Evolutionary conservation across 2,113 vertebrate genomes (phyloP).

Genomic region (Tragulus kanchil): DNA sequence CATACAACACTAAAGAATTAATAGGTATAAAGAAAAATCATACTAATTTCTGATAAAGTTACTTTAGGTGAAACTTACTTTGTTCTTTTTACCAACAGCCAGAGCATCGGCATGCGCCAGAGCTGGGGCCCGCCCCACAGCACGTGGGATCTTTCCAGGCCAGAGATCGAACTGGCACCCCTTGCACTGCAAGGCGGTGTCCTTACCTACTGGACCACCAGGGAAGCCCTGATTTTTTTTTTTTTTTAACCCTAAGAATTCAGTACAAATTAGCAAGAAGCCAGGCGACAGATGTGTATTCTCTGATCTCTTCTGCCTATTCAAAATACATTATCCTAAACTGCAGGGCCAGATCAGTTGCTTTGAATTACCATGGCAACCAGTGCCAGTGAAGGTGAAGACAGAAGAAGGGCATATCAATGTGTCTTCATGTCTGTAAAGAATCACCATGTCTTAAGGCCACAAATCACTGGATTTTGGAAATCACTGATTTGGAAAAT

Average conservation of each 20-base stretch:
- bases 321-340: background rate
- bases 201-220: too few relatives aligned
- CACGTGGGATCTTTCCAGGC: too few relatives aligned
- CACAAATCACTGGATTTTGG: background rate
- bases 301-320: background rate
- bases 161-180: too few relatives aligned
- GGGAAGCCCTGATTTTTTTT: background rate
- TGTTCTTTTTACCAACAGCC: background rate
- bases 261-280: conserved; percentile 18
- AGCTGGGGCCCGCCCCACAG: too few relatives aligned
- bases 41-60: background rate
- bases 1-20: conserved; percentile 20
- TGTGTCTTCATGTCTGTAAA: rapidly evolving
- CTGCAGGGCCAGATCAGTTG: background rate
- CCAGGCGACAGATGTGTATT: background rate
- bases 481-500: background rate
- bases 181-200: too few relatives aligned
- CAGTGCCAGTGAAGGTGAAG: background rate
- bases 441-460: background rate
- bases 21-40: background rate
- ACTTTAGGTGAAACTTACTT: background rate
- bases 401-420: background rate
- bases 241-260: conserved; percentile 33
- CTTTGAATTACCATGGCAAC: conserved; percentile 44
- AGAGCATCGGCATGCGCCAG: too few relatives aligned